phyloP scores from a whole-genome alignment of 1,140 invertebrate species.

The Brachionus manjavacas region DNA sequence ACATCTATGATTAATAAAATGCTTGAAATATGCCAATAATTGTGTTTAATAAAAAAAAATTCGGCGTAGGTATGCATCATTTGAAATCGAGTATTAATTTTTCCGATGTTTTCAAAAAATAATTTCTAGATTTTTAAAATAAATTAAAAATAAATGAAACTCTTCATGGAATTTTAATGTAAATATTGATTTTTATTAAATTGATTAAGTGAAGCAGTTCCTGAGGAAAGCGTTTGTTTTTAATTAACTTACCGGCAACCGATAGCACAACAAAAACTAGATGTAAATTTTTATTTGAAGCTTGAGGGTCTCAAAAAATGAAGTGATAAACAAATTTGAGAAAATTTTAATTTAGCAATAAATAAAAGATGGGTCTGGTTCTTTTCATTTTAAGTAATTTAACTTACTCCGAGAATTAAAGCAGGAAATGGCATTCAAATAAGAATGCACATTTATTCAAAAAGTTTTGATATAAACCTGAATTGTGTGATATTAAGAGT shows the following conservation, averaged over 20 bases:
- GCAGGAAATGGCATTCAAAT: not conserved
- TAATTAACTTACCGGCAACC: not conserved
- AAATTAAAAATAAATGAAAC: not conserved
- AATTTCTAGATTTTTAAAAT: not conserved
- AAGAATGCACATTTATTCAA: not conserved
- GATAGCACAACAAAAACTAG: not conserved
- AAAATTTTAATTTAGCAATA: not conserved
- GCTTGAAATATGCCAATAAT: not conserved
- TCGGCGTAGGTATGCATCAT: not conserved
- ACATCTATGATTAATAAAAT: not conserved
- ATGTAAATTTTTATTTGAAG: not conserved
- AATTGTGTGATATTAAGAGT: not conserved
- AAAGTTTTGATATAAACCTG: not conserved
- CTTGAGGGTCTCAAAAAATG: not conserved
- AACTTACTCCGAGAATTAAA: not conserved
- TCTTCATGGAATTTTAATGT: not conserved
- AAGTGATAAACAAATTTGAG: not conserved
- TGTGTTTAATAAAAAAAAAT: not conserved
- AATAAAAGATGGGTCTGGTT: not conserved
- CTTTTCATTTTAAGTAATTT: not conserved
- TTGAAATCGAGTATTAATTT: not conserved
- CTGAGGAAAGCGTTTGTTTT: not conserved
- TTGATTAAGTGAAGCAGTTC: not conserved
- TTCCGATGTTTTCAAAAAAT: not conserved
- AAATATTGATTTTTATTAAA: not conserved